Evolutionary conservation across 1,140 invertebrate species (phyloP).

Genomic region (Cotesia chilonis): DNA sequence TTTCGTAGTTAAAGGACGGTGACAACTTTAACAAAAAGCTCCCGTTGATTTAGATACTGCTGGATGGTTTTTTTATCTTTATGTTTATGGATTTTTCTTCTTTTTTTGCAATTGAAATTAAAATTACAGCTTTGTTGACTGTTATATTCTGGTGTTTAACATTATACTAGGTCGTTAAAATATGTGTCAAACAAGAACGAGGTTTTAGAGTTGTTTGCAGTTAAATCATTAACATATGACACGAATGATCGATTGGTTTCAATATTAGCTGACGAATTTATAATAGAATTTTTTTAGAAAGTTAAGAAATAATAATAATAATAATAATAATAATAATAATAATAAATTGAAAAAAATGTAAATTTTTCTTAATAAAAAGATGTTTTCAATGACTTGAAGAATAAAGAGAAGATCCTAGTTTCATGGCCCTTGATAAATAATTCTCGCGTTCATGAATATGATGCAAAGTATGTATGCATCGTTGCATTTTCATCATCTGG

Average conservation of each 20-base stretch:
- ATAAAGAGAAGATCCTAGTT: neutral
- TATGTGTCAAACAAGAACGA: neutral
- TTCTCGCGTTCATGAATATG: constrained; percentile 17
- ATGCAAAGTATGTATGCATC: neutral
- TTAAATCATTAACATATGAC: constrained; percentile 27
- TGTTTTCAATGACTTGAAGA: neutral
- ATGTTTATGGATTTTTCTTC: neutral
- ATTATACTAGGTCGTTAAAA: too few species aligned
- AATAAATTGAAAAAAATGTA: neutral
- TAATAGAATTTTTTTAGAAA: too few species aligned
- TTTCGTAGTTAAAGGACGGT: constrained; percentile 2
- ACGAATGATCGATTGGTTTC: constrained; percentile 29
- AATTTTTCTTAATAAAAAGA: neutral
- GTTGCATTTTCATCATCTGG: constrained; percentile 9
- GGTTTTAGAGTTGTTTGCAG: neutral
- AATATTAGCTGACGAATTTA: neutral
- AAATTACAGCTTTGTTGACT: too few species aligned
- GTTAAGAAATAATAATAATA: too few species aligned
- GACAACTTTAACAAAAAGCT: neutral
- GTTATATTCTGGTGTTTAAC: too few species aligned
- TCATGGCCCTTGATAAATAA: neutral
- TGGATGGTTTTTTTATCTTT: neutral
- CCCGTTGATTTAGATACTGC: neutral
- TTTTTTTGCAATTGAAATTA: too few species aligned
- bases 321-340: too few species aligned